A percentile compares a stretch with the other conserved stretches of the same genome.
Evolutionary conservation across 2,888 invertebrate species (phyloP).

Genomic region (Sinopyrophorus schimmeli): DNA sequence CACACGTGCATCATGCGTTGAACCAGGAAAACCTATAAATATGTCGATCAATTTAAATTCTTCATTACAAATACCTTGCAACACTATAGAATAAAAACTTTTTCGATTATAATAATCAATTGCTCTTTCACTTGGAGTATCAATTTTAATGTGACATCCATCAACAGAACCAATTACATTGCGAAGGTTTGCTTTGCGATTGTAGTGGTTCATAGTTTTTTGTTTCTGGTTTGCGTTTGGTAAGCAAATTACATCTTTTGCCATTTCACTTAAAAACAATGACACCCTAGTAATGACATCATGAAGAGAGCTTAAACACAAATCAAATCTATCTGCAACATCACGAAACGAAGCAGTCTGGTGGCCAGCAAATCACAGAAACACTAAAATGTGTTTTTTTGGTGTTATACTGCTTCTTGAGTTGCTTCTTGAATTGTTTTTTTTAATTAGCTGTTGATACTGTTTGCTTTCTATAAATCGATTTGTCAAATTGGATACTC

Average conservation of each 20-base stretch:
- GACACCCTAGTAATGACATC: constrained; percentile 6
- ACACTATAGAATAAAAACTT: constrained; percentile 7
- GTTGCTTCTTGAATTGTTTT: background rate
- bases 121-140: background rate
- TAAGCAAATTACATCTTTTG: constrained; percentile 1
- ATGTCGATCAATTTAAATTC: constrained; percentile 6
- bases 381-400: constrained; percentile 4
- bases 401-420: background rate
- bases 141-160: constrained; percentile 1
- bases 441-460: background rate
- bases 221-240: background rate
- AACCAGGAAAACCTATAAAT: constrained; percentile 21
- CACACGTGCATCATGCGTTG: constrained; percentile 18
- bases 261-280: constrained; percentile 1
- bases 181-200: background rate
- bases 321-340: constrained; percentile 13
- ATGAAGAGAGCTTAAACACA: constrained; percentile 4
- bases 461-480: background rate
- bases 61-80: constrained; percentile 17
- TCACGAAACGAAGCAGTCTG: constrained; percentile 4
- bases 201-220: constrained; percentile 2
- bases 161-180: constrained; percentile 7
- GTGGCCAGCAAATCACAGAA: constrained; percentile 1
- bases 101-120: constrained; percentile 17
- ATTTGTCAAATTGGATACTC: too few species aligned